Conservation (phyloP, 2,797 vertebrate species). For the Gobionotothen gibberifrons region DNA sequence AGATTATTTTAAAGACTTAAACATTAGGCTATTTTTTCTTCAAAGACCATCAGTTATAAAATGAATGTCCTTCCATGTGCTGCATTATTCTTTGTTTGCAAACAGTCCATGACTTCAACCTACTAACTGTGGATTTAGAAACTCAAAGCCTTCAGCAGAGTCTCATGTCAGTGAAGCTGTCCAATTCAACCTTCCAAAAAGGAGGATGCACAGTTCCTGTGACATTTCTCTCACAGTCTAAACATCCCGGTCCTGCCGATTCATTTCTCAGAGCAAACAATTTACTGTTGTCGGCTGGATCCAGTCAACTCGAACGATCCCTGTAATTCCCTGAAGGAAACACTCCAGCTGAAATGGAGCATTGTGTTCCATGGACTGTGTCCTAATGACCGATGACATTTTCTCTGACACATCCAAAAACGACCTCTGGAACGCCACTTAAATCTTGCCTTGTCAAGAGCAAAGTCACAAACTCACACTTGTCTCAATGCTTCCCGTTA, state of each 20-base stretch:
- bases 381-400: conserved; percentile 83
- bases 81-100: conserved; percentile 43
- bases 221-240: conserved; percentile 61
- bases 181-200: conserved; percentile 25
- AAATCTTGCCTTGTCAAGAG: conserved; percentile 52
- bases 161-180: conserved; percentile 17
- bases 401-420: conserved; percentile 74
- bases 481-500: conserved; percentile 28
- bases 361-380: conserved; percentile 80
- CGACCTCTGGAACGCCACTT: conserved; percentile 67
- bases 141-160: conserved; percentile 4
- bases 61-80: conserved; percentile 38
- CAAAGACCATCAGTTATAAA: conserved; percentile 41
- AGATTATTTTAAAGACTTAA: conserved; percentile 41
- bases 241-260: conserved; percentile 53
- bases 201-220: conserved; percentile 22
- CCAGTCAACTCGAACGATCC: conserved; percentile 80
- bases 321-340: conserved; percentile 79
- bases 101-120: conserved; percentile 44
- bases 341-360: conserved; percentile 74
- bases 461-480: conserved; percentile 46
- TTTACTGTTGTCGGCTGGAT: conserved; percentile 73
- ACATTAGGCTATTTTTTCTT: conserved; percentile 39
- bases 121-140: conserved; percentile 35
- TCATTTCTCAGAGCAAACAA: conserved; percentile 78